Conservation (phyloP, 2,113 vertebrate species). For the Lichenostomus cassidix region DNA sequence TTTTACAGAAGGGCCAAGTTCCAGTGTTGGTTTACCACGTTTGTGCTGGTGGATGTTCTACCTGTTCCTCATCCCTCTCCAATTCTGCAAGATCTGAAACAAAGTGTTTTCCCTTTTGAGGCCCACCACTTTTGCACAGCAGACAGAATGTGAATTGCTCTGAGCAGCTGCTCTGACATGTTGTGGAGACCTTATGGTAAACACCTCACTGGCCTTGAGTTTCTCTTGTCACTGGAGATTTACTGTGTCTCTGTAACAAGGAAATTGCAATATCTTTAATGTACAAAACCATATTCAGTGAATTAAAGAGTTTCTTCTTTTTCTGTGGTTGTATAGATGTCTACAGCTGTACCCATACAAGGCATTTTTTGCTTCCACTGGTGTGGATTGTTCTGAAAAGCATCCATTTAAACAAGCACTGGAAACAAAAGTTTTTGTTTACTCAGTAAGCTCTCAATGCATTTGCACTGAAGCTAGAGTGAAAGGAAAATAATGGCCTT, state of each 20-base stretch:
- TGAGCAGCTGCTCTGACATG: neutral
- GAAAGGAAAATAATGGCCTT: neutral
- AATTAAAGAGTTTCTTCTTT: neutral
- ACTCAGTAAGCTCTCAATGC: neutral
- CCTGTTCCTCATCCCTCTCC: neutral
- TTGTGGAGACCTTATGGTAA: neutral
- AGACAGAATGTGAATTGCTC: accelerated
- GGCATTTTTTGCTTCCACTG: neutral
- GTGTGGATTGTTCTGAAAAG: neutral
- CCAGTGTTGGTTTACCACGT: neutral
- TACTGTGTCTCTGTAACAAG: neutral
- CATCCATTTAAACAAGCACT: neutral
- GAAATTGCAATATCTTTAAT: neutral
- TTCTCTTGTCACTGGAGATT: neutral
- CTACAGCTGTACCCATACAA: neutral
- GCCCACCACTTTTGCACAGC: neutral
- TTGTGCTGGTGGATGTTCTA: neutral
- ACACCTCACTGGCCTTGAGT: neutral
- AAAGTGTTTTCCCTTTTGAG: neutral
- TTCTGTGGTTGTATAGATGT: neutral
- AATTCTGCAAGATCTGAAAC: neutral
- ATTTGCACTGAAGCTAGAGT: neutral
- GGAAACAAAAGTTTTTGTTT: neutral
- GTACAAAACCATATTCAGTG: neutral
- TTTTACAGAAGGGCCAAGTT: neutral